Percentiles rank a stretch among this genome's conserved stretches.
Evolutionary conservation across 1,140 invertebrate species (phyloP).

Genomic region (Procambarus virginalis): DNA sequence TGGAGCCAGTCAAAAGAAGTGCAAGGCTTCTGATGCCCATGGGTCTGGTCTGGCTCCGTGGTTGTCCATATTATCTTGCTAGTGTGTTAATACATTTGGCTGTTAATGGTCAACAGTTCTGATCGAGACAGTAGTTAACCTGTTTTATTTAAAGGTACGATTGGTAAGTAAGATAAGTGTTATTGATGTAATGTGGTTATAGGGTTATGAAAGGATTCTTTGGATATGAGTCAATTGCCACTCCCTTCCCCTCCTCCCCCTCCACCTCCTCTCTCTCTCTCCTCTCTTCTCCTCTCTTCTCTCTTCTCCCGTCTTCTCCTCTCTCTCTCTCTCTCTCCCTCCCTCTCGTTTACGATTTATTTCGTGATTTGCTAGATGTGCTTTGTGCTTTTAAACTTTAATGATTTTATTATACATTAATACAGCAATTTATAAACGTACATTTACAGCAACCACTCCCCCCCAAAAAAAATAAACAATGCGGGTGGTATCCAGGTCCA

Average conservation of each 20-base stretch:
- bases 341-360: background rate
- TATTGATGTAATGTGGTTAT: background rate
- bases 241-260: background rate
- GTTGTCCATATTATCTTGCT: no score
- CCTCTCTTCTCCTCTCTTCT: background rate
- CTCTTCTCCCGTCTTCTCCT: background rate
- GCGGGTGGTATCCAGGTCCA: no score
- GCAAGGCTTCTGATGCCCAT: no score
- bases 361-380: background rate
- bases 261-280: background rate
- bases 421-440: background rate
- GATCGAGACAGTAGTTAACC: no score
- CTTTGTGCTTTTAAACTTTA: background rate
- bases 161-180: background rate
- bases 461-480: no score
- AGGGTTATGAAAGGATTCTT: background rate
- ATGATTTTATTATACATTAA: no score
- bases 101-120: no score
- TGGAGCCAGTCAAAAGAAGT: no score
- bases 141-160: no score
- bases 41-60: no score
- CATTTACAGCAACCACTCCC: background rate
- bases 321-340: background rate
- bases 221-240: background rate
- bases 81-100: no score